phyloP scores from a whole-genome alignment of 1,140 invertebrate species.

The Microplitis mediator region DNA sequence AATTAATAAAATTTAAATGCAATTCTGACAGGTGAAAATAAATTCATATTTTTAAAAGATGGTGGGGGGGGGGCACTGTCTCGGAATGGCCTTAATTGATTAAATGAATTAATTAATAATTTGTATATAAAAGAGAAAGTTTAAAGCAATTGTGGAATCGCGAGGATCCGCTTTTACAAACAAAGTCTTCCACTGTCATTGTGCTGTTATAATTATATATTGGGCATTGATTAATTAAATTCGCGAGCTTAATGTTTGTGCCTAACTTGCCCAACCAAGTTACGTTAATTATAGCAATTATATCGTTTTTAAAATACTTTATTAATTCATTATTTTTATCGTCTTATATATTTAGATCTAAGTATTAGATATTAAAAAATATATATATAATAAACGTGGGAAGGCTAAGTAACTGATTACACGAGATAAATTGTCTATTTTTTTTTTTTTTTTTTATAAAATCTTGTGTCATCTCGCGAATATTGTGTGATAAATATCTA shows the following conservation, averaged over 20 bases:
- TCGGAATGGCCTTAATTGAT: no score
- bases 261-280: slow-evolving; percentile 25
- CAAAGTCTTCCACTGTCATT: background rate
- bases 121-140: no score
- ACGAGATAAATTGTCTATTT: slow-evolving; percentile 20
- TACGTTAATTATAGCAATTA: background rate
- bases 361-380: background rate
- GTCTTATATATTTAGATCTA: background rate
- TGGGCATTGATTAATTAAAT: slow-evolving; percentile 18
- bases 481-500: slow-evolving; percentile 30
- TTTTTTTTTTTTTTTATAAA: background rate
- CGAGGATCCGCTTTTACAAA: background rate
- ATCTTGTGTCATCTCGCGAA: slow-evolving; percentile 18
- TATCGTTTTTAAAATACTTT: background rate
- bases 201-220: slow-evolving; percentile 7
- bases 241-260: background rate
- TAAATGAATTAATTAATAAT: no score
- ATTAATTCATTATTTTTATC: background rate
- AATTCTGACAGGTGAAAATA: no score
- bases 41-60: no score
- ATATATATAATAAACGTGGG: background rate
- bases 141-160: no score
- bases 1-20: no score
- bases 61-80: no score
- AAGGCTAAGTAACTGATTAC: background rate